Evolutionary conservation across 2,113 vertebrate species (phyloP).

Genomic region (Gracilinanus agilis): DNA sequence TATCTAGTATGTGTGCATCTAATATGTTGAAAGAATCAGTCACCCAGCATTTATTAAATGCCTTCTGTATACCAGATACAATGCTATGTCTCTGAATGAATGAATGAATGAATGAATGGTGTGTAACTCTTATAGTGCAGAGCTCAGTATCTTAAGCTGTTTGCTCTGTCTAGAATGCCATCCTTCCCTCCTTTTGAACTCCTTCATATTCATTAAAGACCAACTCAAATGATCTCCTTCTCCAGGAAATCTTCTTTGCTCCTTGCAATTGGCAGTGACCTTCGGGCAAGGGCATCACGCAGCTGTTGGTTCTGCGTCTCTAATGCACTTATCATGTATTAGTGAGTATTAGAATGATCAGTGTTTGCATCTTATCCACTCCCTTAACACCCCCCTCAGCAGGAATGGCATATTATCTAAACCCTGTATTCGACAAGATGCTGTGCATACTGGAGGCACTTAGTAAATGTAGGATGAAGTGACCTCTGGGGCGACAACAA

Average conservation of each 20-base stretch:
- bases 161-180: not conserved
- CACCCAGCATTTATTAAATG: not conserved
- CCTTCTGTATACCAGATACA: not conserved
- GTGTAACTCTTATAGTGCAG: not conserved
- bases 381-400: too few relatives aligned
- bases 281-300: not conserved
- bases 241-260: not conserved
- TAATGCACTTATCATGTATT: not conserved
- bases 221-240: too few relatives aligned
- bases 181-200: not conserved
- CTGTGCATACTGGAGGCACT: not conserved
- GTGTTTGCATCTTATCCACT: not conserved
- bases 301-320: not conserved
- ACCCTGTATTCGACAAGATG: not conserved
- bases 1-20: too few relatives aligned
- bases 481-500: too few relatives aligned
- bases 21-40: not conserved
- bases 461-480: not conserved
- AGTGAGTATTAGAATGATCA: not conserved
- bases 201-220: not conserved
- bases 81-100: not conserved
- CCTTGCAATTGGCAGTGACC: not conserved
- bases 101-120: not conserved
- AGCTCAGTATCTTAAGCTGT: not conserved
- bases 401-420: not conserved